phyloP scores from a whole-genome alignment of 2,113 vertebrate species.

The Ameiurus melas region DNA sequence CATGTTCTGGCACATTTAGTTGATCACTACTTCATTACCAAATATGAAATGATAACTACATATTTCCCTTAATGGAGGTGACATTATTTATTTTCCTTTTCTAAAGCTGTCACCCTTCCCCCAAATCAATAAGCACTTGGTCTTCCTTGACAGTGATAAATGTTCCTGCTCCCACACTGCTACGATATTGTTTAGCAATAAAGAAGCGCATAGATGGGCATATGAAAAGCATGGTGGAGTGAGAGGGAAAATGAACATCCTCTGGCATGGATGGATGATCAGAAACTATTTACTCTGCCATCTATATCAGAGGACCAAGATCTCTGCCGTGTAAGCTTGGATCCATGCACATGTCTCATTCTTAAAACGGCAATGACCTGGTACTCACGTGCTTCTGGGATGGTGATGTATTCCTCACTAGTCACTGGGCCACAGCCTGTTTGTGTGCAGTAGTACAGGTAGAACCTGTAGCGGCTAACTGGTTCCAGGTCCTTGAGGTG shows the following conservation, averaged over 20 bases:
- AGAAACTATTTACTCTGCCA: constrained; percentile 11
- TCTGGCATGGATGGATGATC: constrained; percentile 28
- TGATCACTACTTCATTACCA: constrained; percentile 35
- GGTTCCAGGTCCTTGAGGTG: constrained; percentile 77
- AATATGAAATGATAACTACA: constrained; percentile 45
- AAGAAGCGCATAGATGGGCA: constrained; percentile 67
- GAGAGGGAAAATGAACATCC: constrained; percentile 43
- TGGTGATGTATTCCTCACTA: constrained; percentile 84
- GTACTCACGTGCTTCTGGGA: constrained; percentile 84
- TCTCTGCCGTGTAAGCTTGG: constrained; percentile 5
- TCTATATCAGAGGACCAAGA: constrained; percentile 21
- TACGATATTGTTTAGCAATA: constrained; percentile 72
- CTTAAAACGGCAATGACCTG: background rate
- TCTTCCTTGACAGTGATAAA: constrained; percentile 75
- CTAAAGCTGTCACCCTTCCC: constrained; percentile 42
- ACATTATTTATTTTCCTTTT: constrained; percentile 57
- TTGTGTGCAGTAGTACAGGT: constrained; percentile 84
- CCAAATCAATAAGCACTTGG: constrained; percentile 75
- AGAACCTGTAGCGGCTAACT: constrained; percentile 89
- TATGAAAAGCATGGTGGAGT: constrained; percentile 64
- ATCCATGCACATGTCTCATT: background rate
- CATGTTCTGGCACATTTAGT: background rate
- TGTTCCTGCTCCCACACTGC: constrained; percentile 60
- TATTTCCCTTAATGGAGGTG: constrained; percentile 64
- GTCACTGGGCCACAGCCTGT: constrained; percentile 83